Base-by-base conservation (phyloP, 2,888 invertebrate species). In the Eristalis pertinax region DNA sequence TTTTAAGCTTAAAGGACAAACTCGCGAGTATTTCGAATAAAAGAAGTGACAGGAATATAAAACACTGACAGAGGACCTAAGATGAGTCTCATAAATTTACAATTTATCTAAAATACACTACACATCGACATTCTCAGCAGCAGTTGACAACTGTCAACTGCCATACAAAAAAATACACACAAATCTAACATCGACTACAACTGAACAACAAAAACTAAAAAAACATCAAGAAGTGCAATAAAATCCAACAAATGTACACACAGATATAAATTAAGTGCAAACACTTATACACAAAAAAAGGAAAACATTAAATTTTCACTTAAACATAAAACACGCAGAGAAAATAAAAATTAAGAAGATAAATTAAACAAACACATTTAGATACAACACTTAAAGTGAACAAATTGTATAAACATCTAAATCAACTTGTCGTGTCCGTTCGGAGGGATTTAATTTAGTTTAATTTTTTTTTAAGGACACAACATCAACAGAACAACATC, bases 401-500 rank as follows among this genome's bases (percentile, higher is more conserved):
- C 8, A 22, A 26, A 22, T 69, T 70, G 65, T 74, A 32, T 63
- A 83, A 84, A 76, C 72, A 83, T 67, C 64, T 80, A 83, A 77
- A 67, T 77, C 58, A 72, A 68, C 38, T n/a, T 19, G 63, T 43
- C 26, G 43, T 60, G 67, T 74, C 35, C 24, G 60, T 65, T 43
- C 67, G 11, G 26, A 60, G 60, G 15, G 60, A 60, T 35, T 19
- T 50, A 0, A 41, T 43, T 13, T 43, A 13, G 67, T 68, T 70
- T 32, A 5, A 26, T 26, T 26, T 32, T 32, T 32, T 32, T 81
- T 15, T 65, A 79, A 75, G 38, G 81, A 73, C 79, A 87, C 84
- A 87, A 87, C 87, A 87, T 84, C 77, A 87, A 87, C 76, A 87
- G 19, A 84, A 79, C 78, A 87, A 87, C 87, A 84, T 87, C 84